Conservation (phyloP, 2,888 invertebrate genomes). For the Stenichneumon culpator region DNA sequence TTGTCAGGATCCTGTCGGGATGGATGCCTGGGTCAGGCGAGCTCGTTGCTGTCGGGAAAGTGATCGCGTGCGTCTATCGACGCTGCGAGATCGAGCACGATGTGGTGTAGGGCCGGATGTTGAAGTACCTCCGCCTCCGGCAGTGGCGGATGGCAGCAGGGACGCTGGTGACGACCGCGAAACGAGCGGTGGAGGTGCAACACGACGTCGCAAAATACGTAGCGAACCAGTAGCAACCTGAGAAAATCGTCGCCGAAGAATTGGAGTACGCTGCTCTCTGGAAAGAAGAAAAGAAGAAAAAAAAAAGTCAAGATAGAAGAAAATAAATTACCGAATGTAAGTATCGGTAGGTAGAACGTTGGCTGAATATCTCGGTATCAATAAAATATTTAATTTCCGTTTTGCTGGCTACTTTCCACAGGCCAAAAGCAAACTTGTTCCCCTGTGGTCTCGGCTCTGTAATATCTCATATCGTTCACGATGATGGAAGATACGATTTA, state of each 20-base stretch:
- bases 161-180: slow-evolving; percentile 94
- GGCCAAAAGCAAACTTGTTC: slow-evolving; percentile 39
- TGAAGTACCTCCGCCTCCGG: slow-evolving; percentile 95
- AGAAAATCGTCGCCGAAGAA: slow-evolving; percentile 98
- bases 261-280: slow-evolving; percentile 88
- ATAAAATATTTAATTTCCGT: not conserved
- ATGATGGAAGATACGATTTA: slow-evolving; percentile 12
- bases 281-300: slow-evolving; percentile 6
- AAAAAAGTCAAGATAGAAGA: not conserved
- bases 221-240: slow-evolving; percentile 94
- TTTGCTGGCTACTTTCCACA: slow-evolving; percentile 55
- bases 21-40: slow-evolving; percentile 88
- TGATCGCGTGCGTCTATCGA: slow-evolving; percentile 93
- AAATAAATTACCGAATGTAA: not conserved
- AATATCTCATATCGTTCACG: slow-evolving; percentile 33
- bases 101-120: slow-evolving; percentile 92
- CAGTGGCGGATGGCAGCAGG: slow-evolving; percentile 93
- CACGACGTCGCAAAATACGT: slow-evolving; percentile 97
- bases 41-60: slow-evolving; percentile 88
- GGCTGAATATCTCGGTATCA: not conserved
- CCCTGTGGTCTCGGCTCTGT: slow-evolving; percentile 41
- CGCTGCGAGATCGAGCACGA: slow-evolving; percentile 93
- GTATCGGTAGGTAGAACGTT: not conserved
- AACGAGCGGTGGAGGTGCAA: slow-evolving; percentile 95
- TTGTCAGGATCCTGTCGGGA: slow-evolving; percentile 82